phyloP scores from a whole-genome alignment of 1,140 invertebrate genomes.

The Saccostrea cuccullata region DNA sequence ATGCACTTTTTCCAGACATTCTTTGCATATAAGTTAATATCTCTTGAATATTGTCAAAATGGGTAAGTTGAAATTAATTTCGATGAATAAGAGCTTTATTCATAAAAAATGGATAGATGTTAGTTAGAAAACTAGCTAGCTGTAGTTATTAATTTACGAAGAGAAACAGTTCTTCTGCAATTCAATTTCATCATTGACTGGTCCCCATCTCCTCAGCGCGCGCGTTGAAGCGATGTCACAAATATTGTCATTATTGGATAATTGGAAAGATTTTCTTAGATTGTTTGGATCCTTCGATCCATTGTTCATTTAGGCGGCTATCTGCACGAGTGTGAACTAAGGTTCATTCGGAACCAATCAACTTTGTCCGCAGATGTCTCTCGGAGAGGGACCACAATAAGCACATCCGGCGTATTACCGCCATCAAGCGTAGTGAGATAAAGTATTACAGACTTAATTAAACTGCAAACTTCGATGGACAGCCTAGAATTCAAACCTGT shows the following conservation, averaged over 20 bases:
- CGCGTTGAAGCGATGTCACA: conserved; percentile 14
- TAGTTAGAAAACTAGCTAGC: neutral
- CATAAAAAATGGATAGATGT: too few relatives aligned
- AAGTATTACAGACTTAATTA: conserved; percentile 5
- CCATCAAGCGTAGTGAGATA: conserved; percentile 9
- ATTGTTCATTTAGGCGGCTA: conserved; percentile 15
- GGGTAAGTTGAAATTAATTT: too few relatives aligned
- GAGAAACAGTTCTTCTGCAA: neutral
- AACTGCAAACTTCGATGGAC: neutral
- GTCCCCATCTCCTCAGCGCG: neutral
- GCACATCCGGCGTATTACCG: conserved; percentile 23
- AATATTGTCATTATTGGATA: conserved; percentile 35
- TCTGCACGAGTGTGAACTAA: neutral
- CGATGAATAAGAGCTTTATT: too few relatives aligned
- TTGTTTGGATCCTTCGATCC: neutral
- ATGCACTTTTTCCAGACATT: too few relatives aligned
- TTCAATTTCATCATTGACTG: neutral
- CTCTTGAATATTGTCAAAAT: too few relatives aligned
- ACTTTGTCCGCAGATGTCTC: conserved; percentile 22
- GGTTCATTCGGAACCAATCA: conserved; percentile 21
- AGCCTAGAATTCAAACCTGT: neutral
- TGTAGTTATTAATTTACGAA: neutral
- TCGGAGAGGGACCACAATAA: neutral
- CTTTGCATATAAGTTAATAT: too few relatives aligned
- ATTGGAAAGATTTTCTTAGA: conserved; percentile 31